Conservation (phyloP, 2,113 vertebrate species). For the Jaculus jaculus region DNA sequence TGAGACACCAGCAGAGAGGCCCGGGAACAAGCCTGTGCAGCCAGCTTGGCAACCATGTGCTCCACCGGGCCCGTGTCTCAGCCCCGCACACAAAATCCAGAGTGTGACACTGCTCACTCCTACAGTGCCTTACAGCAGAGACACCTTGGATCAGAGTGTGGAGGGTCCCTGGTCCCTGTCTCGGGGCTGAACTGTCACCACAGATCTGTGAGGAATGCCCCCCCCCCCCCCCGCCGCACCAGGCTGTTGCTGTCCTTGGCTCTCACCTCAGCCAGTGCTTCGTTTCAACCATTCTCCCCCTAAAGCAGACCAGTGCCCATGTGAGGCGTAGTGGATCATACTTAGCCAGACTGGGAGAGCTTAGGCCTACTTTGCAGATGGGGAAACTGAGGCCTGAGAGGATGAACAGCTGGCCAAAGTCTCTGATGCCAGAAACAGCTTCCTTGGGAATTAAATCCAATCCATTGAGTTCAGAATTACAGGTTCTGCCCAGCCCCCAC, state of each 20-base stretch:
- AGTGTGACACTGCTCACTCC: conserved; percentile 34
- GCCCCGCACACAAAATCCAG: neutral
- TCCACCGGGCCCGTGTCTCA: neutral
- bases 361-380: too few species aligned
- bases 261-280: neutral
- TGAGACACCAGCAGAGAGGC: neutral
- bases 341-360: neutral
- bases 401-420: rapidly evolving
- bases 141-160: too few species aligned
- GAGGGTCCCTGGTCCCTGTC: too few species aligned
- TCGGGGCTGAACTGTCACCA: too few species aligned
- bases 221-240: rapidly evolving
- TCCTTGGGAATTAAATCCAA: neutral
- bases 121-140: neutral
- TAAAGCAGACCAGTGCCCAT: rapidly evolving
- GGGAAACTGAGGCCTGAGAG: rapidly evolving
- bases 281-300: neutral
- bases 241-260: too few species aligned
- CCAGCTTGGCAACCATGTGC: conserved; percentile 19
- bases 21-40: conserved; percentile 13
- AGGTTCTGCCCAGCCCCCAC: rapidly evolving
- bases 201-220: too few species aligned
- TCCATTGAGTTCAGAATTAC: rapidly evolving
- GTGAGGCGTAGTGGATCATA: neutral
- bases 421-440: neutral